Percentiles rank a stretch among this genome's conserved stretches.
Conservation (phyloP, 23 tunicate species). For the Botrylloides violaceus region DNA sequence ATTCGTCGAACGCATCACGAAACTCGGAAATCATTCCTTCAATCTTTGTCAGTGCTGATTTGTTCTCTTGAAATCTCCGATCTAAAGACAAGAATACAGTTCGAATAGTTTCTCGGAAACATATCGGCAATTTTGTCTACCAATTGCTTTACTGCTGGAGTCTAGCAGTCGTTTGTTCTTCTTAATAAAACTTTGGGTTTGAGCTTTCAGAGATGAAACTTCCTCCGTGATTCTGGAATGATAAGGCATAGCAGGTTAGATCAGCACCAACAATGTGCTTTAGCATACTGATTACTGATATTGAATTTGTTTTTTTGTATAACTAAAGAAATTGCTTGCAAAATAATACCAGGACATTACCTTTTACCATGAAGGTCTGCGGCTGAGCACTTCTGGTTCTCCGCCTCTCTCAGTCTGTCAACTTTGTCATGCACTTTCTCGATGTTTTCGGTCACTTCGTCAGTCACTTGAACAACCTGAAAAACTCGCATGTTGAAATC, state of each 20-base stretch:
- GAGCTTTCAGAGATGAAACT: neutral
- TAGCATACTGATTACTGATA: too few species aligned
- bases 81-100: neutral
- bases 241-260: neutral
- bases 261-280: neutral
- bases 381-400: conserved; percentile 29
- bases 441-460: conserved; percentile 50
- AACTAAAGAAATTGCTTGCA: neutral
- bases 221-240: neutral
- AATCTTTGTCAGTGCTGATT: neutral
- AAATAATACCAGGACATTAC: conserved; percentile 17
- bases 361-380: conserved; percentile 15
- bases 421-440: conserved; percentile 79
- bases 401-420: conserved; percentile 38
- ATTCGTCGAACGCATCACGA: neutral
- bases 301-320: neutral
- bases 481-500: neutral
- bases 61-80: neutral
- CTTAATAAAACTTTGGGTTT: neutral
- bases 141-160: neutral
- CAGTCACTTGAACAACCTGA: conserved; percentile 34
- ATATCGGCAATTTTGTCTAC: neutral
- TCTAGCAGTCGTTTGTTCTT: neutral
- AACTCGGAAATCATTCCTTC: neutral
- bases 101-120: neutral